phyloP scores from a whole-genome alignment of 1,140 invertebrate genomes.

The Drosophila bocqueti region DNA sequence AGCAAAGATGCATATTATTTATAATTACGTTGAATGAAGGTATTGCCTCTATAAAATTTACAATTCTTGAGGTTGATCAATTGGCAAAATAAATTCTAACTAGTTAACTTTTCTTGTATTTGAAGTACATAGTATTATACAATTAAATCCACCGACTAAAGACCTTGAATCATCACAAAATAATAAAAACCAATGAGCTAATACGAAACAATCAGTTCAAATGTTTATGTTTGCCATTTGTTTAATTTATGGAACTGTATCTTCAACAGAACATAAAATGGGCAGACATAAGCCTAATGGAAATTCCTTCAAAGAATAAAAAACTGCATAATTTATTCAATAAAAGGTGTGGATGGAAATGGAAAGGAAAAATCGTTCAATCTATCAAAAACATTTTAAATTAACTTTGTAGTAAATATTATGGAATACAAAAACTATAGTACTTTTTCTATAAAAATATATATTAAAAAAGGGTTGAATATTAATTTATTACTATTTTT shows the following conservation, averaged over 20 bases:
- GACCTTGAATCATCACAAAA: neutral
- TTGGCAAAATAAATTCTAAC: no score
- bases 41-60: no score
- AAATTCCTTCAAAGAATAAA: neutral
- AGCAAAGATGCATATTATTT: no score
- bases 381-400: neutral
- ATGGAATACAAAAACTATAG: no score
- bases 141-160: neutral
- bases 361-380: neutral
- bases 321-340: neutral
- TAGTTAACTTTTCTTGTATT: no score
- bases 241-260: slow-evolving; percentile 7
- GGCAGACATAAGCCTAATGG: neutral
- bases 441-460: no score
- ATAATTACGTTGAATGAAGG: no score
- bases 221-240: slow-evolving; percentile 10
- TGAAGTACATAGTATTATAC: no score
- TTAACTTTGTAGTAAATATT: neutral
- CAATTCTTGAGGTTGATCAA: no score
- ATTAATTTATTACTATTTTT: neutral
- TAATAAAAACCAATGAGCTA: slow-evolving; percentile 1
- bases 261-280: slow-evolving; percentile 9
- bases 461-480: neutral
- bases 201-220: neutral
- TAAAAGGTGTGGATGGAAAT: neutral